These are phyloP conservation scores for Argentina silus DNA, from an alignment of 2,797 vertebrate genomes.

Conservation along the genomic window DNA sequence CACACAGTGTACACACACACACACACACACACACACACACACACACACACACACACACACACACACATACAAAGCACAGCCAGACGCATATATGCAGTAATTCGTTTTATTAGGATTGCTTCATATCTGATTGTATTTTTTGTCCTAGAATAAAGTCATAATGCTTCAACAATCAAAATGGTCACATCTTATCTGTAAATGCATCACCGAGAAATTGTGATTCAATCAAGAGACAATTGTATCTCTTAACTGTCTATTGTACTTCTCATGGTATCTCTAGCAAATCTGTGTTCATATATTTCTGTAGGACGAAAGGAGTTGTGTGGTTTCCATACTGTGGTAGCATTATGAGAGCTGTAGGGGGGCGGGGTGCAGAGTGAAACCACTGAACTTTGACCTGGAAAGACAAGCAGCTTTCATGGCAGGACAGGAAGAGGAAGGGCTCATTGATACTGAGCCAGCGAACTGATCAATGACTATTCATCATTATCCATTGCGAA, in stretches of 20 bases:
- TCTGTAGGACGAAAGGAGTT: slow-evolving; percentile 65
- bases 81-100: too few species aligned
- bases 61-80: too few species aligned
- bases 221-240: not conserved
- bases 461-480: slow-evolving; percentile 41
- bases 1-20: too few species aligned
- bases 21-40: slow-evolving; percentile 16
- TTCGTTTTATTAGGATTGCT: too few species aligned
- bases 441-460: slow-evolving; percentile 24
- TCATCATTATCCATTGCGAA: slow-evolving; percentile 48
- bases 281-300: slow-evolving; percentile 55
- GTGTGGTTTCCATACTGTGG: slow-evolving; percentile 69
- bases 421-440: slow-evolving; percentile 66
- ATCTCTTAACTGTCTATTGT: not conserved
- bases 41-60: not conserved
- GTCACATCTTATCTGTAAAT: not conserved
- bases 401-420: slow-evolving; percentile 59
- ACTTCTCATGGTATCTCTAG: slow-evolving; percentile 18
- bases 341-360: slow-evolving; percentile 58
- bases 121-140: not conserved
- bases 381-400: slow-evolving; percentile 77
- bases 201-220: not conserved
- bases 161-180: not conserved
- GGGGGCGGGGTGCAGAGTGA: slow-evolving; percentile 54
- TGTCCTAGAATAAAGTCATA: not conserved